Conservation (phyloP, 2,797 vertebrate species). For the Loris lydekkerianus region DNA sequence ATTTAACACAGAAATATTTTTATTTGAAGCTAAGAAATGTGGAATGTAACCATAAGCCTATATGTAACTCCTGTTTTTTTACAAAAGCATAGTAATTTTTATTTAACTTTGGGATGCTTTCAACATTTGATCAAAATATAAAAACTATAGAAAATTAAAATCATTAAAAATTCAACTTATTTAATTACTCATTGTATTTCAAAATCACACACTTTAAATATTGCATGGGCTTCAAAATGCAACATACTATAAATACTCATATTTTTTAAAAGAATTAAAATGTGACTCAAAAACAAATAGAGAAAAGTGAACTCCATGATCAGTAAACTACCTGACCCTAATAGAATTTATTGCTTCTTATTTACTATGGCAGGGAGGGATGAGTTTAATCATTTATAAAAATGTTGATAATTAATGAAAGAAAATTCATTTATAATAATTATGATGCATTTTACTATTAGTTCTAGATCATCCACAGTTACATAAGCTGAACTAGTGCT, state of each 20-base stretch:
- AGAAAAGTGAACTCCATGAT: conserved; percentile 37
- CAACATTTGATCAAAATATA: conserved; percentile 82
- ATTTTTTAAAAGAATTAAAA: conserved; percentile 40
- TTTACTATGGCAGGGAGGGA: not conserved
- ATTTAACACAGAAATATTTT: conserved; percentile 77
- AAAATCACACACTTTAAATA: conserved; percentile 79
- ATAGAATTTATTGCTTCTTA: not conserved
- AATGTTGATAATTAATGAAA: not conserved
- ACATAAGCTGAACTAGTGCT: not conserved
- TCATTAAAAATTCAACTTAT: conserved; percentile 80
- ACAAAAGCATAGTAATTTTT: conserved; percentile 71
- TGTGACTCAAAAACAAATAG: not conserved
- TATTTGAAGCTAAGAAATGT: conserved; percentile 60
- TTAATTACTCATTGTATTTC: conserved; percentile 82
- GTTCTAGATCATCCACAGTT: not conserved
- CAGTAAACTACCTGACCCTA: not conserved
- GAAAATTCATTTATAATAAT: not conserved
- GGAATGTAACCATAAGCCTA: conserved; percentile 64
- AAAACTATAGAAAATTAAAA: conserved; percentile 79
- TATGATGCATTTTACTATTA: not conserved
- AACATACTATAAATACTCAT: not conserved
- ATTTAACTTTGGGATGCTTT: conserved; percentile 77
- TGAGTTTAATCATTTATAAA: conserved; percentile 44
- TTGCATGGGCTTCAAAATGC: conserved; percentile 72
- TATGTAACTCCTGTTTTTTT: conserved; percentile 62